phyloP scores from a whole-genome alignment of 1,140 invertebrate species.

The Trichonephila clavipes region DNA sequence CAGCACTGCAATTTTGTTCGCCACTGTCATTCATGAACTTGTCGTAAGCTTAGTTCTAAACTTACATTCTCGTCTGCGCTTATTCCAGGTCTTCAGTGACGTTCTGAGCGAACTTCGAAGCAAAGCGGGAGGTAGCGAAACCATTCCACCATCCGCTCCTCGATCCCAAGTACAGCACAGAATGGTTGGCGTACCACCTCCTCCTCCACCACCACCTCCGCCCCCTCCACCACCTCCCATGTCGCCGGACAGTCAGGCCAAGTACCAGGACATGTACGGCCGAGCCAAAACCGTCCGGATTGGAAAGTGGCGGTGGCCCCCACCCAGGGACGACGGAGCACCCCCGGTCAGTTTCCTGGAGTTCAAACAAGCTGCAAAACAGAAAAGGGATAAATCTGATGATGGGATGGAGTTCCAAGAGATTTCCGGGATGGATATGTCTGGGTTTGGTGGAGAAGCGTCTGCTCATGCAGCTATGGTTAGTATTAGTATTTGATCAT shows the following conservation, averaged over 20 bases:
- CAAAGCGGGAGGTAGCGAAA: slow-evolving; percentile 78
- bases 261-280: slow-evolving; percentile 88
- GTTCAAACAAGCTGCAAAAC: slow-evolving; percentile 87
- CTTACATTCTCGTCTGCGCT: neutral
- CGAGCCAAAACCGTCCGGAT: slow-evolving; percentile 96
- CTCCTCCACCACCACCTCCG: slow-evolving; percentile 79
- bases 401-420: slow-evolving; percentile 56
- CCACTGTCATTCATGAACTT: too few relatives aligned
- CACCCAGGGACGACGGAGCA: slow-evolving; percentile 87
- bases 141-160: slow-evolving; percentile 80
- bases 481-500: neutral
- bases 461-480: neutral
- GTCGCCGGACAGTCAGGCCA: slow-evolving; percentile 85
- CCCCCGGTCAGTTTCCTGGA: slow-evolving; percentile 87
- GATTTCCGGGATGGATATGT: slow-evolving; percentile 22
- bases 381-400: slow-evolving; percentile 6
- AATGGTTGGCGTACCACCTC: slow-evolving; percentile 73
- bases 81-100: slow-evolving; percentile 75
- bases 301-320: slow-evolving; percentile 98
- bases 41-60: too few relatives aligned
- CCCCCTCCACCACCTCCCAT: slow-evolving; percentile 89
- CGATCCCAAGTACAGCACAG: slow-evolving; percentile 78
- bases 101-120: slow-evolving; percentile 83
- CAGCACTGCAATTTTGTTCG: too few relatives aligned
- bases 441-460: neutral